Percentiles rank a stretch among this genome's conserved stretches.
Evolutionary conservation across 2,888 invertebrate genomes (phyloP).

Genomic region (Boloria selene): DNA sequence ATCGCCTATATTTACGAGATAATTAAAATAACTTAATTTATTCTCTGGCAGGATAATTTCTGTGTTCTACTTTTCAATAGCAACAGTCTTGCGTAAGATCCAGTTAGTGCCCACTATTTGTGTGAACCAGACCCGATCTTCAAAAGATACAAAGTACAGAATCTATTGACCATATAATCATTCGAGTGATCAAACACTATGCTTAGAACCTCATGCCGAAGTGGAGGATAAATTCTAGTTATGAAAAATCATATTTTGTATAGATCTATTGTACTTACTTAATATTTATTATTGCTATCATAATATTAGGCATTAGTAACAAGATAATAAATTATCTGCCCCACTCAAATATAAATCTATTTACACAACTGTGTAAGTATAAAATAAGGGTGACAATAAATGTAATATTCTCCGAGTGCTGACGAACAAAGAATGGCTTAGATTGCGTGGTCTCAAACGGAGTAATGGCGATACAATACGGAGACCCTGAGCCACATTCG

Average conservation of each 20-base stretch:
- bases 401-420: constrained; percentile 34
- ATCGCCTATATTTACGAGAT: constrained; percentile 28
- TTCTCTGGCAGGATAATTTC: constrained; percentile 35
- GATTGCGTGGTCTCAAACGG: constrained; percentile 48
- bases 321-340: too few species aligned
- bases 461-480: constrained; percentile 49
- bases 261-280: too few species aligned
- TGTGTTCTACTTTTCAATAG: constrained; percentile 37
- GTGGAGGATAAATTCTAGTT: too few species aligned
- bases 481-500: constrained; percentile 62
- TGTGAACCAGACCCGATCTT: constrained; percentile 21
- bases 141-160: too few species aligned
- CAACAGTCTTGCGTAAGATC: constrained; percentile 32
- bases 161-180: too few species aligned
- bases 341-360: too few species aligned
- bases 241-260: too few species aligned
- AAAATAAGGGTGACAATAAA: constrained; percentile 1
- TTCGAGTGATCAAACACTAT: too few species aligned
- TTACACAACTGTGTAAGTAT: neutral
- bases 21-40: constrained; percentile 35
- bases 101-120: constrained; percentile 20
- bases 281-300: too few species aligned
- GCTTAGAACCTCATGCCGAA: too few species aligned
- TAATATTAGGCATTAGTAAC: too few species aligned
- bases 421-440: constrained; percentile 50